Conservation (phyloP, 2,113 vertebrate genomes). For the Erinaceus europaeus region DNA sequence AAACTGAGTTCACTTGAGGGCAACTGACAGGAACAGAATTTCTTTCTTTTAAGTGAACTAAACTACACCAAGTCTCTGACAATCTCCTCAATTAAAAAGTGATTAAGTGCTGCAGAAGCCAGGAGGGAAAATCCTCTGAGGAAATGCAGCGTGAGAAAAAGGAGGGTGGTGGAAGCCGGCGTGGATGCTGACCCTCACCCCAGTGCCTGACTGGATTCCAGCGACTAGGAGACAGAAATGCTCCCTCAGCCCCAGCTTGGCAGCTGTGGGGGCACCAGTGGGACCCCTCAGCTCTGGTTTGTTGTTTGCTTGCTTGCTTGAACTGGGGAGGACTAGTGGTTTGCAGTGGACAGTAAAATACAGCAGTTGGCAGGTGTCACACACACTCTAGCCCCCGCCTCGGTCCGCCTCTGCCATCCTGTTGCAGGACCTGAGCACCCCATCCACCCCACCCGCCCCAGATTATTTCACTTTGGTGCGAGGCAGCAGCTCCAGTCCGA, state of each 20-base stretch:
- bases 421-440: too few relatives aligned
- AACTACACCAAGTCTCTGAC: neutral
- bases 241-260: neutral
- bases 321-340: too few relatives aligned
- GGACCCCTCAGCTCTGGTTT: neutral
- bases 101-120: neutral
- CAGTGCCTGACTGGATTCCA: neutral
- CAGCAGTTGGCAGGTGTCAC: too few relatives aligned
- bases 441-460: too few relatives aligned
- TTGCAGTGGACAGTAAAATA: too few relatives aligned
- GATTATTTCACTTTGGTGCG: too few relatives aligned
- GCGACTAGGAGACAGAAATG: too few relatives aligned
- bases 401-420: too few relatives aligned
- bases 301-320: too few relatives aligned
- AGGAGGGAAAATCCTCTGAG: neutral
- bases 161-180: neutral
- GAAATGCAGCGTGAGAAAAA: neutral
- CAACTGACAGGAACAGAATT: neutral
- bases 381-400: too few relatives aligned
- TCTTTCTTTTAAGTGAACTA: neutral
- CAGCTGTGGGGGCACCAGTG: too few relatives aligned
- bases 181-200: rapidly evolving
- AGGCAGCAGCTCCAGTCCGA: too few relatives aligned
- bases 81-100: neutral
- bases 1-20: neutral